Percentiles rank a stretch among this genome's conserved stretches.
phyloP scores from a whole-genome alignment of 2,113 vertebrate species.

The Hemicordylus capensis region DNA sequence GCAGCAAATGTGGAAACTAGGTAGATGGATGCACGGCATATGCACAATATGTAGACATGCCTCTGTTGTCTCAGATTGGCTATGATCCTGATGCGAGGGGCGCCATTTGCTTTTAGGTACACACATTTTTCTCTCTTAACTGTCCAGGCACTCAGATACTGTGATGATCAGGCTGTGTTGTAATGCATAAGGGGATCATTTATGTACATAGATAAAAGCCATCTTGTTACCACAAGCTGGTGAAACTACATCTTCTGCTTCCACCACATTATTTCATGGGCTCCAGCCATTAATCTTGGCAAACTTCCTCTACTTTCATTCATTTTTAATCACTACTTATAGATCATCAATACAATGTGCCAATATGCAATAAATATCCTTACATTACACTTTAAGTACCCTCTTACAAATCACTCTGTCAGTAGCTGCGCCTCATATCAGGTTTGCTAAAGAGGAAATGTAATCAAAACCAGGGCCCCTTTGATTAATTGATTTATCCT shows the following conservation, averaged over 20 bases:
- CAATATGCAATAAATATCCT: background rate
- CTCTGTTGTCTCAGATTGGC: background rate
- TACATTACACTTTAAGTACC: accelerated
- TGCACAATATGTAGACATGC: background rate
- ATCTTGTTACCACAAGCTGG: background rate
- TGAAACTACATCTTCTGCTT: slow-evolving; percentile 5
- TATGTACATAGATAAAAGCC: background rate
- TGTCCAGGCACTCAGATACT: background rate
- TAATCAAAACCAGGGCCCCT: slow-evolving; percentile 27
- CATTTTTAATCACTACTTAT: background rate
- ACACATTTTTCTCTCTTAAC: background rate
- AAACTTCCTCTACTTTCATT: background rate
- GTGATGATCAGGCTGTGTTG: background rate
- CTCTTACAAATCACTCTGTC: slow-evolving; percentile 15
- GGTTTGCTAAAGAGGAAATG: background rate
- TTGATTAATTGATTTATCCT: slow-evolving; percentile 39
- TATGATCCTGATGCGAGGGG: background rate
- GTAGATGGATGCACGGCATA: background rate
- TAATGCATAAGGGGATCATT: background rate
- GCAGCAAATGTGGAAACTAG: background rate
- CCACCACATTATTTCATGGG: slow-evolving; percentile 1
- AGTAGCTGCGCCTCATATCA: slow-evolving; percentile 9
- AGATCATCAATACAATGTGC: slow-evolving; percentile 9
- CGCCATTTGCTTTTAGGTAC: background rate
- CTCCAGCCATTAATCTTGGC: slow-evolving; percentile 14